These are phyloP conservation scores for Xanthorhoe designata DNA, from an alignment of 2,888 invertebrate genomes.

Conservation along the genomic window DNA sequence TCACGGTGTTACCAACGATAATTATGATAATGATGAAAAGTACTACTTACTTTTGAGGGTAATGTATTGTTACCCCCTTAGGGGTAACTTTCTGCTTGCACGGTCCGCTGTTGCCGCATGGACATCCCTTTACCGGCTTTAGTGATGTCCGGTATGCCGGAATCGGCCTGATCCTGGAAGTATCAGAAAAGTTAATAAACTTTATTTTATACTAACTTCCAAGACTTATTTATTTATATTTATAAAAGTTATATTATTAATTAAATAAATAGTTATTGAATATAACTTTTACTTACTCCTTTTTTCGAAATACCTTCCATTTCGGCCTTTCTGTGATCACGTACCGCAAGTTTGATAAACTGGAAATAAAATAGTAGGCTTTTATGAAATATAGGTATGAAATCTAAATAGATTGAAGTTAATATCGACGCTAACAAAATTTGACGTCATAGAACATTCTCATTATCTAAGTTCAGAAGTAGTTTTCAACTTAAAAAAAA, in stretches of 20 bases:
- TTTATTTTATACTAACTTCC: background rate
- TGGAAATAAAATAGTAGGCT: conserved; percentile 54
- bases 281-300: conserved; percentile 69
- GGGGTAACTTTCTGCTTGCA: conserved; percentile 75
- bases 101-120: conserved; percentile 66
- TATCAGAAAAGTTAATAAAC: background rate
- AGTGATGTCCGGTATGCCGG: conserved; percentile 55
- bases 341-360: conserved; percentile 71
- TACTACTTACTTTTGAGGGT: conserved; percentile 71
- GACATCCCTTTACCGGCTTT: conserved; percentile 63
- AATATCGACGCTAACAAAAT: too few relatives aligned
- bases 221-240: too few relatives aligned
- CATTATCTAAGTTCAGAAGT: too few relatives aligned
- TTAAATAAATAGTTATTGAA: background rate
- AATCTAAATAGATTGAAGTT: too few relatives aligned
- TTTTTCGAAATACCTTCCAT: conserved; percentile 73
- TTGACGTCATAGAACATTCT: too few relatives aligned
- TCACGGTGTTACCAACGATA: too few relatives aligned
- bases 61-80: conserved; percentile 73
- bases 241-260: too few relatives aligned
- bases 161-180: conserved; percentile 62
- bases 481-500: too few relatives aligned
- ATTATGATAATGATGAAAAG: too few relatives aligned
- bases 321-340: conserved; percentile 70
- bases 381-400: too few relatives aligned